Evolutionary conservation across 2,113 vertebrate genomes (phyloP).

Genomic region (Ovibos moschatus): DNA sequence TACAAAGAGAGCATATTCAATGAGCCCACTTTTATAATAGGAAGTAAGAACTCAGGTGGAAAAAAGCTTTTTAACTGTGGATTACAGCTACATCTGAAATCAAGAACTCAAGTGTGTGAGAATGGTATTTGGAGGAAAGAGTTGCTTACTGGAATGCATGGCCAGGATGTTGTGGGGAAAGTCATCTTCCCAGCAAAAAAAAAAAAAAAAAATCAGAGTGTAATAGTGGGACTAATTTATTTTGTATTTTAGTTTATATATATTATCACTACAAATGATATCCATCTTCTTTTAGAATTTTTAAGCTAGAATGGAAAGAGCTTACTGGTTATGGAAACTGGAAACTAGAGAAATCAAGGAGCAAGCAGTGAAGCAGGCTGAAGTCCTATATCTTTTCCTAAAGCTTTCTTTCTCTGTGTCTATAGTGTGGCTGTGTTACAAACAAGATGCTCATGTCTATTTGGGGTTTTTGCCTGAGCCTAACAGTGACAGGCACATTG

Average conservation of each 20-base stretch:
- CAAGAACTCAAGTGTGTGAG: neutral
- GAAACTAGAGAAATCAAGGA: neutral
- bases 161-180: neutral
- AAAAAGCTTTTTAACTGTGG: neutral
- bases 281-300: neutral
- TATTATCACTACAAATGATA: neutral
- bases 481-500: conserved; percentile 7
- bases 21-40: neutral
- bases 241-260: neutral
- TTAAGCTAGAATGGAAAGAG: neutral
- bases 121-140: neutral
- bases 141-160: neutral
- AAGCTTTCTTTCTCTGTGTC: neutral
- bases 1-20: neutral
- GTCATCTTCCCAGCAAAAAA: neutral
- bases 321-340: neutral
- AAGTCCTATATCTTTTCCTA: neutral
- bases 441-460: neutral
- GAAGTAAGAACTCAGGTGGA: neutral
- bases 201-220: neutral
- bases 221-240: neutral
- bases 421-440: neutral
- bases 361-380: neutral
- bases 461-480: neutral
- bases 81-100: conserved; percentile 8